A percentile compares a stretch with the other conserved stretches of the same genome.
phyloP scores from a whole-genome alignment of 2,888 invertebrate species.

The Pyrgus malvae region DNA sequence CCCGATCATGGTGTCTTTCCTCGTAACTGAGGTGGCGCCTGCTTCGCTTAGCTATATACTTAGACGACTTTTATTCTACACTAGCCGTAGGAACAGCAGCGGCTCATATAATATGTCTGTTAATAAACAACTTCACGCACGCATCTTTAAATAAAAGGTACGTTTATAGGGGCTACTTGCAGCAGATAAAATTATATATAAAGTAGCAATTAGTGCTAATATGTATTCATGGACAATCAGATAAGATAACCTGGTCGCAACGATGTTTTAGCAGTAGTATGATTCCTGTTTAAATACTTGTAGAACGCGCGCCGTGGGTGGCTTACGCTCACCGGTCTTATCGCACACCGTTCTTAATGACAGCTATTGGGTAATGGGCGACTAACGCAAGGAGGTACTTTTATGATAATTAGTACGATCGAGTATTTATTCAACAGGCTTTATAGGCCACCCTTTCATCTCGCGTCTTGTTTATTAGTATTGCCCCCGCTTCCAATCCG shows the following conservation, averaged over 20 bases:
- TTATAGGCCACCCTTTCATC: constrained; percentile 67
- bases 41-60: too few species aligned
- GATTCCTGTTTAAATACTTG: constrained; percentile 57
- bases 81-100: too few species aligned
- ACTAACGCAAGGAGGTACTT: constrained; percentile 63
- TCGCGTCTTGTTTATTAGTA: constrained; percentile 63
- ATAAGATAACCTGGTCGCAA: constrained; percentile 46
- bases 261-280: constrained; percentile 53
- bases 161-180: constrained; percentile 10
- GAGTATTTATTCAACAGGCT: constrained; percentile 70
- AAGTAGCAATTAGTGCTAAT: constrained; percentile 53
- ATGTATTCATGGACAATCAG: constrained; percentile 57
- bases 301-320: constrained; percentile 61
- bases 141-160: neutral
- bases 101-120: too few species aligned
- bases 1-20: too few species aligned
- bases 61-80: too few species aligned
- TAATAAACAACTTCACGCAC: too few species aligned
- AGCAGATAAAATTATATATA: constrained; percentile 45
- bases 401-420: constrained; percentile 76
- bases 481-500: constrained; percentile 56
- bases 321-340: constrained; percentile 57
- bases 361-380: constrained; percentile 73
- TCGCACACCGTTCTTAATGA: constrained; percentile 63
- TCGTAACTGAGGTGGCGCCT: too few species aligned